Evolutionary conservation across 1,140 invertebrate genomes (phyloP), one percentile per base, ranked within the genome.

Genomic region (Thrips palmi): DNA sequence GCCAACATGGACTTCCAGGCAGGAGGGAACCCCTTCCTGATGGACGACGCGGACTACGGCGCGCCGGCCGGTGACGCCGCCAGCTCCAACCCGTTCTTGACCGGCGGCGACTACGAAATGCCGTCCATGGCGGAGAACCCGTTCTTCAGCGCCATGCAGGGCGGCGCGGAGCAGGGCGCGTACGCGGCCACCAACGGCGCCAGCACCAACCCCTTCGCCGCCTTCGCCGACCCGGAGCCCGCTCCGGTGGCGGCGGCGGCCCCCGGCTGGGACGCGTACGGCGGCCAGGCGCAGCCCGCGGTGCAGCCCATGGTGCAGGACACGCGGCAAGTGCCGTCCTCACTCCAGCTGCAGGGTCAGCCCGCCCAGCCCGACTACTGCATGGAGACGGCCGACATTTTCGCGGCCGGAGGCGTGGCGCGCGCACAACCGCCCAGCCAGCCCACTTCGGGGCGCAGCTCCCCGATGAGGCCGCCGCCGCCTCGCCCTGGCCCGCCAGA

Each of bases 1-100:
- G 5, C 7, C 17, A 19, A 18, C 10, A 15, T 17, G 18, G 20
- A 35, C 12, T 35, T 35, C 14, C 6, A 35, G 10, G 7, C 24
- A 45, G 60, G 62, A 7, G 65, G 61, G 25, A 84, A 84, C 63
- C 78, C 79, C 12, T 84, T 84, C 54, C 56, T 82, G 35, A 78
- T 78, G 59, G 75, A 78, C 46, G 68, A 70, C 23, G 50, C 51
- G 17, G 47, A 57, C 6, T 53, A 55, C 47, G 3, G 41, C 21
- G 37, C 47, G 4, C 54, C 58, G 2, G 49, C 49, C 4, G 52
- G 62, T 10, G 50, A 56, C 53, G 21, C 53, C 57, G 52, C 59
- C n/a, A 51, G 55, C 3, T 67, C 71, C 1, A 83, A 83, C 62
- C 78, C 78, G 21, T 83, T 83, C 51, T 67, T 82, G 27, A 68